Evolutionary conservation across 1,140 invertebrate genomes (phyloP), one percentile per base, ranked within the genome.

Genomic region (Drosophila ficusphila): DNA sequence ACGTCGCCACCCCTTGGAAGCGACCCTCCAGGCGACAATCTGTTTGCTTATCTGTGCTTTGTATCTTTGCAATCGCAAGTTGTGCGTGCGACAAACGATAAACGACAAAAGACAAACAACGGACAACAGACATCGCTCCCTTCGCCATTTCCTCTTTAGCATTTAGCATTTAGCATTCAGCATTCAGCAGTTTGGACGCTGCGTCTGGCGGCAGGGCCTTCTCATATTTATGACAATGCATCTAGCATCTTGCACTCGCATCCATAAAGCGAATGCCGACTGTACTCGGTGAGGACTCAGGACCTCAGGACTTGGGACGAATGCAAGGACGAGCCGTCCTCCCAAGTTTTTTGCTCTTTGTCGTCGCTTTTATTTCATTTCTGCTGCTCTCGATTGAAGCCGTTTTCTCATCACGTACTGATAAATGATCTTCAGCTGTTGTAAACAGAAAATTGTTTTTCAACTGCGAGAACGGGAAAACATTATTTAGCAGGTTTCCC

Each of bases 221-320:
- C 70, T 67, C 71, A 76, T 85, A 83, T 83, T 83, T 83, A 83
- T 83, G 79, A 79, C 79, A 76, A 58, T 78, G 70, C 68, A 64
- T 34, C 39, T 9, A 64, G 60, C 44, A 8, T 8, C 12, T 14
- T 27, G 21, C 12, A 23, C 19, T 48, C 14, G 46, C 54, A 65
- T 41, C 41, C 61, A 65, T 48, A 67, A 64, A 48, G 34, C 56
- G 36, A 54, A 38, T 36, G 42, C 19, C 31, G 23, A 58, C 46
- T 14, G 11, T 7, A 58, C 19, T 46, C n/a, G 39, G 41, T 48
- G 46, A 14, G n/a, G 7, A n/a, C n/a, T 5, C 11, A 2, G 23
- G 4, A 47, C 53, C 53, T 9, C 2, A n/a, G 53, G 53, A 7
- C 16, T 3, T 19, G n/a, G 2, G 4, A 7, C n/a, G 31, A 21